Conservation (phyloP, 92 coral and sea anemone genomes). For the Parazoanthus atlanticus region DNA sequence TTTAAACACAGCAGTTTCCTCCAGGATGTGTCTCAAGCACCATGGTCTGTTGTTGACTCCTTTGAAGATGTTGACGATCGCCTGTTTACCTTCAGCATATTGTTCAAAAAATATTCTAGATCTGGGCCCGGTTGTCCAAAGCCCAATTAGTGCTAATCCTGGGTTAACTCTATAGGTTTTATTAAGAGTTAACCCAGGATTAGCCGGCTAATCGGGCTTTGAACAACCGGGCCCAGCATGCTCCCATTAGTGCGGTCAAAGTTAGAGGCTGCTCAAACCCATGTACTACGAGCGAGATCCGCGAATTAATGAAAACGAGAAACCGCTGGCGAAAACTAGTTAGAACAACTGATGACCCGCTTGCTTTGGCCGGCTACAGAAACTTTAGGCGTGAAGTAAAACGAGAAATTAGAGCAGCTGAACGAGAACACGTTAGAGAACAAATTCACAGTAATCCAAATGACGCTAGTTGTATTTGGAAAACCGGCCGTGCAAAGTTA, state of each 20-base stretch:
- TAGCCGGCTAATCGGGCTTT: too few species aligned
- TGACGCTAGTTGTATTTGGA: slow-evolving; percentile 16
- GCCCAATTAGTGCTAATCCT: too few species aligned
- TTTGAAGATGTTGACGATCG: background rate
- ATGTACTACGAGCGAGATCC: background rate
- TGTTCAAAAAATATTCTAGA: background rate
- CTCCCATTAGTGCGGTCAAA: background rate
- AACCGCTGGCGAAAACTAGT: slow-evolving; percentile 1
- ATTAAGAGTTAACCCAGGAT: too few species aligned
- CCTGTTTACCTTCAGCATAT: background rate
- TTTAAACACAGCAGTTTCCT: slow-evolving; percentile 21
- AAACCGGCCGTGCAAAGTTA: background rate
- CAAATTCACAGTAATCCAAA: slow-evolving; percentile 13
- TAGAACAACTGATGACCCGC: background rate
- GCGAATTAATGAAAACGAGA: background rate
- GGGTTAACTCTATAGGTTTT: too few species aligned
- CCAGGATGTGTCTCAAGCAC: too few species aligned
- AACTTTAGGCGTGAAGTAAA: slow-evolving; percentile 28
- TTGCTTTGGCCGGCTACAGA: slow-evolving; percentile 19
- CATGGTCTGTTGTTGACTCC: too few species aligned
- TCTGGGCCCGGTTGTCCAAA: too few species aligned
- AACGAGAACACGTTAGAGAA: slow-evolving; percentile 10
- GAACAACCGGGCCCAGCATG: too few species aligned
- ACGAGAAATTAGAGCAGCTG: slow-evolving; percentile 3
- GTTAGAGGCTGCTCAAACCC: background rate